A percentile compares a stretch with the other conserved stretches of the same genome.
Conservation (phyloP, 2,888 invertebrate genomes). For the Amblyteles armatorius region DNA sequence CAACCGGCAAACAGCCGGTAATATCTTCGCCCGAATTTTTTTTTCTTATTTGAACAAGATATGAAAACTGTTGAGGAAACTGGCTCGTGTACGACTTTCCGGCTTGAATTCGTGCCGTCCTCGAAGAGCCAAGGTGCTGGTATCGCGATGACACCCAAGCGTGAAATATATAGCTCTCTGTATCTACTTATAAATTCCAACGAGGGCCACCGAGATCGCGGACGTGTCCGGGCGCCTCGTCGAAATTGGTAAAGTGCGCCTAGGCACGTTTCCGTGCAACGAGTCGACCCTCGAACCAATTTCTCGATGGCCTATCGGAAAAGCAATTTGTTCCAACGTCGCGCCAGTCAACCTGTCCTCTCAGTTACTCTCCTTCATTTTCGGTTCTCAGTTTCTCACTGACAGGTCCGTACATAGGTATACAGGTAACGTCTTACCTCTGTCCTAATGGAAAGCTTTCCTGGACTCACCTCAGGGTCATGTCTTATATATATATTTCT, state of each 20-base stretch:
- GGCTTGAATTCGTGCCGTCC: neutral
- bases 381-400: slow-evolving; percentile 17
- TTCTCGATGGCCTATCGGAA: slow-evolving; percentile 63
- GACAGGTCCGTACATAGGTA: slow-evolving; percentile 9
- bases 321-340: slow-evolving; percentile 65
- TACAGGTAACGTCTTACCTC: slow-evolving; percentile 8
- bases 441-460: slow-evolving; percentile 17
- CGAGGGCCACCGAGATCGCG: slow-evolving; percentile 6
- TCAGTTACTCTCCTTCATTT: slow-evolving; percentile 29
- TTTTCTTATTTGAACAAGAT: neutral
- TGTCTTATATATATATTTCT: neutral
- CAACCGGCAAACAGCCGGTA: too few relatives aligned
- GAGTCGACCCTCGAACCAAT: slow-evolving; percentile 57
- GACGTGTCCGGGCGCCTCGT: slow-evolving; percentile 22
- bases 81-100: slow-evolving; percentile 2
- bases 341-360: slow-evolving; percentile 35
- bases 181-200: slow-evolving; percentile 49
- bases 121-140: neutral
- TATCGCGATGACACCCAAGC: slow-evolving; percentile 19
- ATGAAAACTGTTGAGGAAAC: neutral
- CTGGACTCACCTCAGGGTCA: neutral
- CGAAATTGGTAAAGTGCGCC: slow-evolving; percentile 56
- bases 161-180: slow-evolving; percentile 28
- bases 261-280: slow-evolving; percentile 59
- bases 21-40: neutral